Evolutionary conservation across 2,113 vertebrate species (phyloP), one percentile per base, ranked within the genome.

Genomic region (Elgaria multicarinata): DNA sequence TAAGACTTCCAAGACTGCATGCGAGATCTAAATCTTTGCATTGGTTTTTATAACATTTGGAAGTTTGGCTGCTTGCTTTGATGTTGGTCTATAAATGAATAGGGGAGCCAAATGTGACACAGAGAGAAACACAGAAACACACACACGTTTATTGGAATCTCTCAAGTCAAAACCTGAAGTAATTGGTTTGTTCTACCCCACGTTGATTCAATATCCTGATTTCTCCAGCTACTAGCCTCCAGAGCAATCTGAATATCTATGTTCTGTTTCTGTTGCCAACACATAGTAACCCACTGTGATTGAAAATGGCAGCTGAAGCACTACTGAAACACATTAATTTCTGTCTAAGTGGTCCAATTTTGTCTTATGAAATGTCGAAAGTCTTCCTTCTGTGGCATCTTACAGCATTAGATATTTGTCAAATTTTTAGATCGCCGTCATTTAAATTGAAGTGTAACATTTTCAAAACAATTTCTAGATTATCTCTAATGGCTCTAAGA

Each of bases 1-100:
- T 96, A 97, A 97, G 94, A 96, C 95, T 96, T 97, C 91, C 91
- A 95, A 94, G 94, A 91, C 92, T 93, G 89, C 87, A 94, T 93
- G 87, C 91, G 92, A 96, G 95, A 97, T 96, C 93, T 92, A 69
- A 97, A 96, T 96, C 95, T 96, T 98, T 96, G 95, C 91, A 95
- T 96, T 97, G 96, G 95, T 96, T 97, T 96, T 97, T 97, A 96
- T 96, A 95, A 96, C 97, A 97, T 97, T 97, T 96, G 95, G 93
- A 97, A 97, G 97, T 97, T 96, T 96, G 97, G 97, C 97, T 98
- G 96, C 97, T 97, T 96, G 90, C 96, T 98, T 98, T 98, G 98
- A 98, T 97, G 96, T 97, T 74, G 94, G 93, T 93, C 94, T 93
- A 94, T 95, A 97, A 97, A 97, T 94, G 95, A 96, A 93, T 72